phyloP scores from a whole-genome alignment of 2,797 vertebrate species.

The Diceros bicornis region DNA sequence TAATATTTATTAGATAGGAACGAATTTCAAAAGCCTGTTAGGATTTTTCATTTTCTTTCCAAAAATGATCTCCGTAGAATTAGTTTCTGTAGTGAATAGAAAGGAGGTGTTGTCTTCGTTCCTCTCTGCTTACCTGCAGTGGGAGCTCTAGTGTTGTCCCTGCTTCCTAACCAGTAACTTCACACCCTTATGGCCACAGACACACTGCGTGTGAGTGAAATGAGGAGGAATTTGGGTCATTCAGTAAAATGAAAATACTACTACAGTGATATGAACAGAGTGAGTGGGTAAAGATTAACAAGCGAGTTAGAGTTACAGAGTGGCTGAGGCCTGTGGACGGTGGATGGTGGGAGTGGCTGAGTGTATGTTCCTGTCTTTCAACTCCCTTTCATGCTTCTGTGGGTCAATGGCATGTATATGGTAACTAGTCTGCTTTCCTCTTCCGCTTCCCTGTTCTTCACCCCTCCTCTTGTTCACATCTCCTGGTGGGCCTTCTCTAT shows the following conservation, averaged over 20 bases:
- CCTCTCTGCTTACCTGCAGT: neutral
- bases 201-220: neutral
- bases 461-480: neutral
- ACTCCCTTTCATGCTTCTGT: neutral
- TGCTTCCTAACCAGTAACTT: neutral
- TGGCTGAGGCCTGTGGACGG: neutral
- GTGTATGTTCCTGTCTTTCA: neutral
- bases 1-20: neutral
- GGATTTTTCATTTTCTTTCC: neutral
- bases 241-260: neutral
- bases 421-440: neutral
- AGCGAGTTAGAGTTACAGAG: neutral
- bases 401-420: neutral
- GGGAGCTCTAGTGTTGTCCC: neutral
- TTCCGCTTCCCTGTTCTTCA: neutral
- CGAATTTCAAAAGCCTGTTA: neutral
- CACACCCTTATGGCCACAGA: neutral
- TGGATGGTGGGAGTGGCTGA: neutral
- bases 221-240: neutral
- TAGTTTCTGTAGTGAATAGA: neutral
- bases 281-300: neutral
- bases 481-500: neutral
- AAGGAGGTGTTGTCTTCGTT: neutral
- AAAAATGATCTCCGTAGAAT: neutral
- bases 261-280: neutral